Base-by-base conservation (phyloP, 2,888 invertebrate species). In the Beris chalybata region DNA sequence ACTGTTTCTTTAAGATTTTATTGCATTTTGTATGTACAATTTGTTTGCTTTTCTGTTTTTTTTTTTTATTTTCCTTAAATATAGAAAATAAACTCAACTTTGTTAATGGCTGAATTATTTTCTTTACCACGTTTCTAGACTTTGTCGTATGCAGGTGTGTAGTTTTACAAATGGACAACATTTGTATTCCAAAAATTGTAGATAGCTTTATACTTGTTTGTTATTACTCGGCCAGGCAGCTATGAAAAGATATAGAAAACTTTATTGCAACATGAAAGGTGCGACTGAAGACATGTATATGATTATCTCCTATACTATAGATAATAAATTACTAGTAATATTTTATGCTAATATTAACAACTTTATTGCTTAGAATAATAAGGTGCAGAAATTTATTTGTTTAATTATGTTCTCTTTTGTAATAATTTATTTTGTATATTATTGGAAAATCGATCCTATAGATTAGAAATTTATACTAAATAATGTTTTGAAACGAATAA, bases 321-420 rank as follows among this genome's bases (percentile, higher is more conserved):
- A 22, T 15, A 50, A n/a, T 50, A 38, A 38, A 38, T 38, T 38
- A 38, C 3, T 22, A 38, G 2, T 38, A 7, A 7, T 38, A 38
- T 38, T 38, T 38, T 7, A 38, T 38, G 38, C 38, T 54, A 30
- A 12, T n/a, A 54, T 13, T 54, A 56, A 56, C 56, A 43, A 6
- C 15, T 7, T 43, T 56, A 56, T 56, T 56, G 56, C 56, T 56
- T 56, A 56, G 43, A 56, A 43, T 56, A 38, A 56, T 56, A 43
- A 56, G 38, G 56, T 56, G 56, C 56, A 56, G 43, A 56, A 13
- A 38, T 38, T 56, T 52, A 5, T 48, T 9, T 15, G 2, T 48
- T 13, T 13, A 48, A 48, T 48, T 48, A 11, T 48, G 12, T 15
- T 48, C 5, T 38, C 3, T 38, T 38, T 38, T 7, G 9, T 38